Evolutionary conservation across 2,113 vertebrate species (phyloP).

Genomic region (Rutilus rutilus): DNA sequence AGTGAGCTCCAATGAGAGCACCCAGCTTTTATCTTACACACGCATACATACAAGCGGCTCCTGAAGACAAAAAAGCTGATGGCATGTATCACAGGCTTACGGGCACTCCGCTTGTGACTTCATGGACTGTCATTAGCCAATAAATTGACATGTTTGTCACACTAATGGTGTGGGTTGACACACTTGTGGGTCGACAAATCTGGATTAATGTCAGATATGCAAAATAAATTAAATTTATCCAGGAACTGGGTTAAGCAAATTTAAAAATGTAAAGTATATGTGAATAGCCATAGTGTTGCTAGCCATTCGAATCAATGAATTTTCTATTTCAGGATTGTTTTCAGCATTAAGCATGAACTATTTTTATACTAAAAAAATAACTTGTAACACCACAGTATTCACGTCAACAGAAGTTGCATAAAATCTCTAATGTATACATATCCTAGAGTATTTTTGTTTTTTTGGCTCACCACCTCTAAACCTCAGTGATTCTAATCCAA

Average conservation of each 20-base stretch:
- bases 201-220: not conserved
- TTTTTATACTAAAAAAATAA: not conserved
- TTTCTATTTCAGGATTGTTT: not conserved
- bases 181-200: not conserved
- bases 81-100: too few relatives aligned
- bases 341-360: not conserved
- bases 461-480: not conserved
- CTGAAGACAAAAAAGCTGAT: too few relatives aligned
- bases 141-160: too few relatives aligned
- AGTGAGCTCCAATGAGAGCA: too few relatives aligned
- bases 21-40: too few relatives aligned
- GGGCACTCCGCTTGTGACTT: too few relatives aligned
- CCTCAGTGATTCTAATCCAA: not conserved
- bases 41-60: too few relatives aligned
- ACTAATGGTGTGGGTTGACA: too few relatives aligned
- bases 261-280: not conserved
- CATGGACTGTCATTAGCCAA: too few relatives aligned
- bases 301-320: too few relatives aligned
- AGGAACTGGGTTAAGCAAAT: not conserved
- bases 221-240: not conserved
- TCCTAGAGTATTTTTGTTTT: not conserved
- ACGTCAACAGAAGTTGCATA: not conserved
- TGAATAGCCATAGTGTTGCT: not conserved
- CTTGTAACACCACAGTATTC: not conserved
- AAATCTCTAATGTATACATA: not conserved